Conservation (phyloP, 2,113 vertebrate genomes). For the Scolopax mira region DNA sequence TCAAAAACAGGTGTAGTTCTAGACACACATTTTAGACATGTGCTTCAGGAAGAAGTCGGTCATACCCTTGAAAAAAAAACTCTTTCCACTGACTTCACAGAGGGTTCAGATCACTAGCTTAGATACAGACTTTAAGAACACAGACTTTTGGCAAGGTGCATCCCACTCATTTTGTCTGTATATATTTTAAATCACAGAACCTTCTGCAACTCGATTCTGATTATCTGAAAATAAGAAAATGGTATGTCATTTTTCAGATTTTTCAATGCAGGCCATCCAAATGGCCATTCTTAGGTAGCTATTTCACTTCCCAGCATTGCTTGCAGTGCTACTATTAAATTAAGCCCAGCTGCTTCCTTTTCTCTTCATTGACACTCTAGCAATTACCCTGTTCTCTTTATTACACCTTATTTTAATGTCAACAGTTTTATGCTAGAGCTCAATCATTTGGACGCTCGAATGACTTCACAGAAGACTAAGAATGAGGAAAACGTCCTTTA, state of each 20-base stretch:
- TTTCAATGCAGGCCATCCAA: not conserved
- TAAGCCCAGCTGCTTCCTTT: conserved; percentile 3
- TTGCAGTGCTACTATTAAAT: not conserved
- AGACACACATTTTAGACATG: not conserved
- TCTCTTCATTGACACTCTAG: conserved; percentile 4
- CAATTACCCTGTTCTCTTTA: conserved; percentile 24
- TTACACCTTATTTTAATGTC: conserved; percentile 23
- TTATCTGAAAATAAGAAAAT: not conserved
- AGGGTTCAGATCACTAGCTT: not conserved
- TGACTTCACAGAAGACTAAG: not conserved
- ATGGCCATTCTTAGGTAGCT: not conserved
- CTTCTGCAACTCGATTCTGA: not conserved
- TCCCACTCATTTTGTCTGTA: not conserved
- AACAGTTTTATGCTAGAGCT: conserved; percentile 21
- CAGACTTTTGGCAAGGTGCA: not conserved
- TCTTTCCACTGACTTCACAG: not conserved
- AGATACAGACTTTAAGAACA: not conserved
- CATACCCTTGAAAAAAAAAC: not conserved
- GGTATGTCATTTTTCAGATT: not conserved
- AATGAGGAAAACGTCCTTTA: not conserved
- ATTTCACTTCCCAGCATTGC: not conserved
- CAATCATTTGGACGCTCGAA: not conserved
- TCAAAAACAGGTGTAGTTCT: not conserved
- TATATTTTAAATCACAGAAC: not conserved
- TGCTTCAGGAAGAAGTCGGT: not conserved